Base-by-base conservation (phyloP, 2,888 invertebrate genomes). In the Brachylomia viminalis region DNA sequence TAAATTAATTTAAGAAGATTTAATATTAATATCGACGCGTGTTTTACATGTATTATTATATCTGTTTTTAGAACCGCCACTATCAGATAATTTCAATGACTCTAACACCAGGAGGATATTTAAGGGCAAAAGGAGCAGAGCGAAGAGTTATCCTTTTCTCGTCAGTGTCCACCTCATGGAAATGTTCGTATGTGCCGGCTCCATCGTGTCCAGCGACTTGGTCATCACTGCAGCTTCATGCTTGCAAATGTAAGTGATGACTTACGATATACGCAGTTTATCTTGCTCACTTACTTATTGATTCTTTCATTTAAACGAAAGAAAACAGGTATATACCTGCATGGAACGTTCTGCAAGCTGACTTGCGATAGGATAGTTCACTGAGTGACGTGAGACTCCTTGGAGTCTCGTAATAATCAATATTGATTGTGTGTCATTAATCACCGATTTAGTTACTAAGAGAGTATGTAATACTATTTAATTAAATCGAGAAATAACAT, bases 191-290 rank as follows among this genome's bases (percentile, higher is more conserved):
- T 92, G 93, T 61, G 88, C 89, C 3, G 93, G 92, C 10, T 90
- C 92, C 64, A 88, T 93, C 68, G 83, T 93, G 61, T 88, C 86
- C 58, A 84, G 81, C 17, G 85, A 91, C 13, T 71, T 93, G 66
- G 80, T 93, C 47, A 85, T 94, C 74, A 91, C 92, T 1, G 90
- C 93, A 3, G 93, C 92, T 2, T 92, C 93, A 0, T 93, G 93
- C 66, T 80, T 94, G 23, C 89, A 91, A 69, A 59, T 84, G 94
- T 93, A 83, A 91, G 89, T 80, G 20, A 71, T 11, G 8, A 77
- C 64, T 23, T 42, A 23, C 2, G 5, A 52, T 33, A 33, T 59
- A 33, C 33, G 33, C 33, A 59, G 59, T 33, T 59, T 23, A 23
- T 33, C 20, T 23, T 59, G 11, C 20, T 5, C 59, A 49, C 5